A percentile compares a stretch with the other conserved stretches of the same genome.
phyloP scores from a whole-genome alignment of 2,888 invertebrate genomes.

The Chrysolina americana region DNA sequence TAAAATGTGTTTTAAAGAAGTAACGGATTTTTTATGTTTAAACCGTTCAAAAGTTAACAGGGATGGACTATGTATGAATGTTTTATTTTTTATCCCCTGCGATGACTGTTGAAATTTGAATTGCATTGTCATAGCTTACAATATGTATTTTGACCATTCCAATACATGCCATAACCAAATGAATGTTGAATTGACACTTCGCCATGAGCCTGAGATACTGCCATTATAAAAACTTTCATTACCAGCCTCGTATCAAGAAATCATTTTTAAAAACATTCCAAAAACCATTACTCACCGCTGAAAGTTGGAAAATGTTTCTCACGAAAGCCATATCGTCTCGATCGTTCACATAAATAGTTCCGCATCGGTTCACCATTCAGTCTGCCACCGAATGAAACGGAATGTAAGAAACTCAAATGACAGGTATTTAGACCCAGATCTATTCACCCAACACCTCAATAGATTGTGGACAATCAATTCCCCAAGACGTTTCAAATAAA shows the following conservation, averaged over 20 bases:
- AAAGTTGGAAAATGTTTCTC: conserved; percentile 5
- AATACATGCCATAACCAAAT: no score
- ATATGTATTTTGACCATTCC: no score
- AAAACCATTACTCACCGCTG: not conserved
- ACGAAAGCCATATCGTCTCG: conserved; percentile 15
- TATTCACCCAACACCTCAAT: conserved; percentile 43
- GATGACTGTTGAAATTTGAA: no score
- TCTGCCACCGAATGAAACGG: conserved; percentile 7
- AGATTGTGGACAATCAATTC: conserved; percentile 43
- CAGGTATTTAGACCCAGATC: conserved; percentile 43
- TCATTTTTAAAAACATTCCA: not conserved
- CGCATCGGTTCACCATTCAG: conserved; percentile 10
- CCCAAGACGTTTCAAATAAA: conserved; percentile 42
- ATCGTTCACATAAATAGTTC: conserved; percentile 12
- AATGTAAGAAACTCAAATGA: conserved; percentile 34
- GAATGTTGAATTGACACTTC: no score
- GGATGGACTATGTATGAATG: no score
- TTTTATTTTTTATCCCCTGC: no score
- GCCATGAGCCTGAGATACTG: no score
- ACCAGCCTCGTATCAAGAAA: not conserved
- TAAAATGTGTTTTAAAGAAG: no score
- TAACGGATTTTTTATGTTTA: no score
- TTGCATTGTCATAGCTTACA: no score
- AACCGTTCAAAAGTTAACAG: no score
- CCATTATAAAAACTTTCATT: no score